Evolutionary conservation across 2,888 invertebrate genomes (phyloP).

Genomic region (Caenorhabditis macrosperma): DNA sequence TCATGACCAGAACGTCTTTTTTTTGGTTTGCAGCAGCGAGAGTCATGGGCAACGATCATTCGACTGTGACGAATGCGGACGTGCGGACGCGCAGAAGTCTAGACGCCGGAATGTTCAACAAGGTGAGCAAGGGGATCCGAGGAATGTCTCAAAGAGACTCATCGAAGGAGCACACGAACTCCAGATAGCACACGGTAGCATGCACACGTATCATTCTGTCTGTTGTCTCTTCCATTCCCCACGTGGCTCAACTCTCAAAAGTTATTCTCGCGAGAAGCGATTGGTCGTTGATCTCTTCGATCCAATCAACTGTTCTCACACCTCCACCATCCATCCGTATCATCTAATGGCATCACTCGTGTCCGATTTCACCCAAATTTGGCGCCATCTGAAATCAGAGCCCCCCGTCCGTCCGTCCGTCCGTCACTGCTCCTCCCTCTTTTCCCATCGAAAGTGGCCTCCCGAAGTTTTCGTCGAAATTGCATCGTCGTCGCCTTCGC

Average conservation of each 20-base stretch:
- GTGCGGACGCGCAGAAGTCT: constrained; percentile 51
- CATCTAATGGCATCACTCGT: constrained; percentile 13
- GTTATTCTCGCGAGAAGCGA: too few relatives aligned
- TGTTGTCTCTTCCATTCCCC: background rate
- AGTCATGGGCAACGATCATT: constrained; percentile 61
- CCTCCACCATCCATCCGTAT: constrained; percentile 1
- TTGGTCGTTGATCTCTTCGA: too few relatives aligned
- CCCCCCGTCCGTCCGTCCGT: too few relatives aligned
- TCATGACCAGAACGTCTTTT: background rate
- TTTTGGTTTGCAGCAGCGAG: background rate
- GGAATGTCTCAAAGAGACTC: background rate
- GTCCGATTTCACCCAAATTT: constrained; percentile 29
- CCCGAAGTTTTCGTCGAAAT: constrained; percentile 36
- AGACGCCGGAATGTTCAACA: constrained; percentile 53
- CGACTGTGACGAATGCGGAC: constrained; percentile 41
- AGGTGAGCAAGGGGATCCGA: constrained; percentile 24
- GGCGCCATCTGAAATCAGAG: constrained; percentile 32
- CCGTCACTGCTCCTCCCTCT: constrained; percentile 7
- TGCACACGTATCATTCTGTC: too few relatives aligned
- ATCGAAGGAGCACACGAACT: too few relatives aligned
- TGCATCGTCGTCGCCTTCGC: constrained; percentile 23
- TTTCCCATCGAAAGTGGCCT: constrained; percentile 38
- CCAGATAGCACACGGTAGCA: too few relatives aligned
- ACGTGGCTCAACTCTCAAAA: background rate
- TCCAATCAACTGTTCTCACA: constrained; percentile 8